Evolutionary conservation across 2,113 vertebrate genomes (phyloP).

Genomic region (Catharus minimus): DNA sequence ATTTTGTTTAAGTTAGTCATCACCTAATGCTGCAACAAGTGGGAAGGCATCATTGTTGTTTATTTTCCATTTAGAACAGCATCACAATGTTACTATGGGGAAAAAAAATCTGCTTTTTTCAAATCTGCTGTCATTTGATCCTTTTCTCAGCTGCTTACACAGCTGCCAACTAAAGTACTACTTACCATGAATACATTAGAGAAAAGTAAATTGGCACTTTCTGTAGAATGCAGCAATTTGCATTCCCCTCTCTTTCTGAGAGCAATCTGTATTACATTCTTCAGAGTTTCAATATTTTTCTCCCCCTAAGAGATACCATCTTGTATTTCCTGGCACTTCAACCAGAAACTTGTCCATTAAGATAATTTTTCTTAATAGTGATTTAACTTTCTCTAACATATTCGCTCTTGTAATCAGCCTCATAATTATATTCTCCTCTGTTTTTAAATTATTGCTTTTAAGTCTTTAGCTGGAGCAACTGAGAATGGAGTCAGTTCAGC

Average conservation of each 20-base stretch:
- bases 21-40: background rate
- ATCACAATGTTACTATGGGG: background rate
- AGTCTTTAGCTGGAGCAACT: background rate
- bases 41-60: background rate
- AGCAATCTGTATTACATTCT: background rate
- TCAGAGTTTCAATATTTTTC: background rate
- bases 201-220: slow-evolving; percentile 36
- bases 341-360: slow-evolving; percentile 33
- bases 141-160: background rate
- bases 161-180: background rate
- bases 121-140: background rate
- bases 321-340: slow-evolving; percentile 19
- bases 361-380: background rate
- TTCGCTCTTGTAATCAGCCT: slow-evolving; percentile 12
- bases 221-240: slow-evolving; percentile 8
- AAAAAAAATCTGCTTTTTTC: background rate
- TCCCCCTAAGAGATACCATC: background rate
- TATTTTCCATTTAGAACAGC: background rate
- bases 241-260: background rate
- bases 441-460: slow-evolving; percentile 27
- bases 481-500: background rate
- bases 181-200: background rate
- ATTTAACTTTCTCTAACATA: slow-evolving; percentile 6
- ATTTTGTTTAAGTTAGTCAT: background rate
- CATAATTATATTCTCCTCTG: slow-evolving; percentile 3